Base-by-base conservation (phyloP, 2,113 vertebrate species). In the Isichthys henryi region DNA sequence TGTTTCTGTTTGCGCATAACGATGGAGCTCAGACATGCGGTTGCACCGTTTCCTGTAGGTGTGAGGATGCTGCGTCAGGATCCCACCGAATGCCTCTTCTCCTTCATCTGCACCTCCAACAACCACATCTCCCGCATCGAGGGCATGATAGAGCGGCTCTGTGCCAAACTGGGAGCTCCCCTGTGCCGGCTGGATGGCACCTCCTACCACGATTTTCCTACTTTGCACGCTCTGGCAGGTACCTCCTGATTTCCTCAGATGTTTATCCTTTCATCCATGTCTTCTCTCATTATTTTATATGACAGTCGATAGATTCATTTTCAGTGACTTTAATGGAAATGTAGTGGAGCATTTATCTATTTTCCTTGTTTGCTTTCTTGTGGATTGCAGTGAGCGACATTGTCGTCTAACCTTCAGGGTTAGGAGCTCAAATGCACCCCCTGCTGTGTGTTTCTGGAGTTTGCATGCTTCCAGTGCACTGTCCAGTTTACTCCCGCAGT, bases 21-120 rank as follows among this genome's bases (percentile, higher is more conserved):
- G 43, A 45, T n/a, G 21, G 19, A 43, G 39, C 45, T 48, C 21
- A 49, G 23, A 27, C 13, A 17, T 66, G 3, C 50, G 10, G 23
- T 31, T 27, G 11, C 17, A 5, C 87, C 17, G 2, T 91, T n/a
- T 1, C 43, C 21, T 5, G 13, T 93, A 99, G 98, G 98, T 6
- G 97, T 99, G 90, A 94, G 98, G 17, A 94, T 99, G 92, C 92
- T 99, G 90, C 96, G 96, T 10, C 98, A 97, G 92, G 98, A 99
- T 89, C 98, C 98, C 0, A 90, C 94, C 0, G 98, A 99, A 91
- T 99, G 98, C 87, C 96, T 99, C 19, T 97, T 99, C 92, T 97
- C 98, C 62, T 97, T 99, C 90, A 99, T 99, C 92, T 99, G 98
- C 92, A 98, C 97, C 88, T 97, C 98, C 91, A 99, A 99, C 95